These are phyloP conservation scores for Aspidiotus destructor DNA, from an alignment of 2,888 invertebrate genomes.

Conservation along the genomic window DNA sequence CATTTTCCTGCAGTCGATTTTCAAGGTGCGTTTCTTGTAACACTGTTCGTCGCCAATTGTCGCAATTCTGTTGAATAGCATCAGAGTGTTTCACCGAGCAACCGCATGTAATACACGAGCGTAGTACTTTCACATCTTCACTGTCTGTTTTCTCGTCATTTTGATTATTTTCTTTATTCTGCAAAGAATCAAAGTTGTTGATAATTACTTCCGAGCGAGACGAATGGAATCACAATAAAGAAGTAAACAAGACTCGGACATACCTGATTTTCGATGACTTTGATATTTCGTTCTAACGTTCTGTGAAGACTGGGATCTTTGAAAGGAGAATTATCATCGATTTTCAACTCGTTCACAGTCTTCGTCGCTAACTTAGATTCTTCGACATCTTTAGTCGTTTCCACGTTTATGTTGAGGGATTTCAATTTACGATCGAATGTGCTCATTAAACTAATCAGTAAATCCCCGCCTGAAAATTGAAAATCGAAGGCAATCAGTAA, in stretches of 20 bases:
- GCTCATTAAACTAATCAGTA: conserved; percentile 71
- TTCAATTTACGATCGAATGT: conserved; percentile 75
- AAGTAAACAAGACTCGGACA: background rate
- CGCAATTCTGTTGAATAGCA: conserved; percentile 17
- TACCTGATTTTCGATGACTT: conserved; percentile 7
- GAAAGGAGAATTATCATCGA: conserved; percentile 35
- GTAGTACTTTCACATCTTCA: conserved; percentile 9
- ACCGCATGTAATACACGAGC: conserved; percentile 5
- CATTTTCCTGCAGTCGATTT: conserved; percentile 21
- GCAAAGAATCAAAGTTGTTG: background rate
- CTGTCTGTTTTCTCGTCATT: conserved; percentile 9
- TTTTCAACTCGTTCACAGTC: conserved; percentile 9
- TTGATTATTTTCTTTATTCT: conserved; percentile 11
- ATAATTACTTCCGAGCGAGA: background rate
- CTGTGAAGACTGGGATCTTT: conserved; percentile 36
- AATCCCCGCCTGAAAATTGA: conserved; percentile 63
- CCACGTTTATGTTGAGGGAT: conserved; percentile 56
- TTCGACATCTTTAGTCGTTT: conserved; percentile 36
- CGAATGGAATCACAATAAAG: background rate
- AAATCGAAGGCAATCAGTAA: background rate
- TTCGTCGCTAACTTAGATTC: conserved; percentile 23
- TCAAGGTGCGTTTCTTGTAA: conserved; percentile 18
- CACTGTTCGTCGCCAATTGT: conserved; percentile 23
- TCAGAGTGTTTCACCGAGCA: conserved; percentile 10
- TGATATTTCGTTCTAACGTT: conserved; percentile 23